Conservation (phyloP, 1,140 invertebrate genomes). For the Ooceraea biroi region DNA sequence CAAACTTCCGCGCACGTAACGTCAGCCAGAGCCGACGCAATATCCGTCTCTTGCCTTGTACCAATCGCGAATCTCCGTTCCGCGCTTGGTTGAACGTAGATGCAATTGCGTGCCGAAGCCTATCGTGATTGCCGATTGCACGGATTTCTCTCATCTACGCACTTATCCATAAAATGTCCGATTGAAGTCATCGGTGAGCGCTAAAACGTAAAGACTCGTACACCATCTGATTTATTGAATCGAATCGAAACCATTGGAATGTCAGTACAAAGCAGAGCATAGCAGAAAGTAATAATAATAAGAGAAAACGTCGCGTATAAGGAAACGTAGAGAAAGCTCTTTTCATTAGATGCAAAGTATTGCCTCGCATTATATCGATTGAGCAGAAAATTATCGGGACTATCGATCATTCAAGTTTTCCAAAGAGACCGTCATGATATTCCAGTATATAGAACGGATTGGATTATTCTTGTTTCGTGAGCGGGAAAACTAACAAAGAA, state of each 20-base stretch:
- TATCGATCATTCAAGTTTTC: constrained; percentile 56
- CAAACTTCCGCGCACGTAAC: constrained; percentile 66
- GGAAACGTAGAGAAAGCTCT: constrained; percentile 31
- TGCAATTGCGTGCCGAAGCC: constrained; percentile 58
- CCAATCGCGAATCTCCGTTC: constrained; percentile 60
- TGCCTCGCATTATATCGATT: constrained; percentile 9
- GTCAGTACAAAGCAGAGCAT: no score
- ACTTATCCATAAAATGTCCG: not conserved
- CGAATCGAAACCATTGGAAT: not conserved
- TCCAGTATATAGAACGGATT: constrained; percentile 62
- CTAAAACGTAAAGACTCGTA: constrained; percentile 24
- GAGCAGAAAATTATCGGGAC: constrained; percentile 47
- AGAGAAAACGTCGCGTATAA: no score
- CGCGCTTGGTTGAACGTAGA: constrained; percentile 55
- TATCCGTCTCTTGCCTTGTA: constrained; percentile 67
- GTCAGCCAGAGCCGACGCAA: constrained; percentile 57
- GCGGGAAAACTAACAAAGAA: constrained; percentile 77
- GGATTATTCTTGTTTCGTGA: constrained; percentile 75
- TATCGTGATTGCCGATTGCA: constrained; percentile 25
- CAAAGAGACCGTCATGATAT: constrained; percentile 48
- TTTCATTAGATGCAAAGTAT: not conserved
- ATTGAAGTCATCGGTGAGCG: constrained; percentile 18
- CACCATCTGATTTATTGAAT: not conserved
- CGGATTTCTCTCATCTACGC: constrained; percentile 40
- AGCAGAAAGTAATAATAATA: no score